These are phyloP conservation scores for Poecilia velifera DNA, from an alignment of 2,797 vertebrate species.

Conservation along the genomic window DNA sequence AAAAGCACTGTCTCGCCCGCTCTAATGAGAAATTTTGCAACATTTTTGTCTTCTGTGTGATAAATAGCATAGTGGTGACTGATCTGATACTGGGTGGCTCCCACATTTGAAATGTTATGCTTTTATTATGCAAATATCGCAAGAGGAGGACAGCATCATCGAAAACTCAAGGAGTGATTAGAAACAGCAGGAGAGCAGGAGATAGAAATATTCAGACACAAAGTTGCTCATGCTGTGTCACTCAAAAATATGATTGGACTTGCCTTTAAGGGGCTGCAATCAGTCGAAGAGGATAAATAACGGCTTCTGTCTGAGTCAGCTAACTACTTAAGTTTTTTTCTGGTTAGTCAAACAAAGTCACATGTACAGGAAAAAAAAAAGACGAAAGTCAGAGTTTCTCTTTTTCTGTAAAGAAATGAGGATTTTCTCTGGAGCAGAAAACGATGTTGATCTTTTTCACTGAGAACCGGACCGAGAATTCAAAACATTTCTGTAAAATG, in stretches of 20 bases:
- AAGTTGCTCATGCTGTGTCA: neutral
- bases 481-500: constrained; percentile 17
- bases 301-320: neutral
- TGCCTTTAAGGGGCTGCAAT: constrained; percentile 34
- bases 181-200: neutral
- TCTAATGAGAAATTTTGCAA: neutral
- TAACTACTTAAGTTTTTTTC: constrained; percentile 8
- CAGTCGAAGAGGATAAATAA: constrained; percentile 2
- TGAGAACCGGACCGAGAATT: neutral
- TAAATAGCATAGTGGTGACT: neutral
- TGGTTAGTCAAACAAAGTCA: constrained; percentile 14
- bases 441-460: constrained; percentile 9
- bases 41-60: neutral
- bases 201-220: constrained; percentile 1
- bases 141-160: constrained; percentile 17
- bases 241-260: constrained; percentile 25
- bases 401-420: neutral
- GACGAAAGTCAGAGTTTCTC: neutral
- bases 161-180: constrained; percentile 8
- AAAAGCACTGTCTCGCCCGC: neutral
- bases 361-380: neutral
- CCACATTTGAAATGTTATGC: neutral
- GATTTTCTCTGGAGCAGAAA: constrained; percentile 18
- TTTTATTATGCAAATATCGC: constrained; percentile 7
- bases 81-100: neutral